Evolutionary conservation across 2,797 vertebrate genomes (phyloP), one percentile per base, ranked within the genome.

Genomic region (Oreochromis mossambicus): DNA sequence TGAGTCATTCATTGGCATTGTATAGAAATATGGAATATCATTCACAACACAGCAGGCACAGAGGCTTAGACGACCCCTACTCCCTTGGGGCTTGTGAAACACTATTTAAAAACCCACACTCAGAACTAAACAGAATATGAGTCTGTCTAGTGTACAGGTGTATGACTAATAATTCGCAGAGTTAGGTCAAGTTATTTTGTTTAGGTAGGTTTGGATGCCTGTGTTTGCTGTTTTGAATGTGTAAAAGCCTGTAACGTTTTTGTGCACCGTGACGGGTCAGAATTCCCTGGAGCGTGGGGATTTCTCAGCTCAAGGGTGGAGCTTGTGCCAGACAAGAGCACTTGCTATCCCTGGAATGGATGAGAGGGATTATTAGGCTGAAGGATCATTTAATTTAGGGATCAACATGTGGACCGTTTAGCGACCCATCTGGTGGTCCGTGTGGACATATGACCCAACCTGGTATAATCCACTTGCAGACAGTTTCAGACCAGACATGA

Each of bases 341-440:
- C 86, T 75, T 66, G 43, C 61, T 34, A 90, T 92, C 90, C 87
- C 84, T 85, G 92, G 91, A 93, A 92, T 93, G 94, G 92, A 94
- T 94, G 92, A 95, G 91, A 82, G 80, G 93, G 95, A 95, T 95
- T 96, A 96, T 89, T 93, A 88, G 90, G 68, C 80, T 92, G 89
- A 92, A 92, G 92, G 93, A 94, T 95, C 91, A 94, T 95, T 95
- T 94, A 86, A 94, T 94, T 95, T 94, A 93, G 87, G 93, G 94
- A 92, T 95, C 92, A 95, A 95, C 92, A 93, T 93, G 92, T 92
- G 92, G 92, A 88, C 86, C 15, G 26, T 92, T 91, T 94, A 91
- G 83, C 80, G 83, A 83, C 88, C 94, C 94, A 95, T 94, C 94
- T 95, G 95, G 93, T 95, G 90, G 91, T 90, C 89, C 75, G 68